phyloP scores from a whole-genome alignment of 2,888 invertebrate species.

The Malthinus seriepunctatus region DNA sequence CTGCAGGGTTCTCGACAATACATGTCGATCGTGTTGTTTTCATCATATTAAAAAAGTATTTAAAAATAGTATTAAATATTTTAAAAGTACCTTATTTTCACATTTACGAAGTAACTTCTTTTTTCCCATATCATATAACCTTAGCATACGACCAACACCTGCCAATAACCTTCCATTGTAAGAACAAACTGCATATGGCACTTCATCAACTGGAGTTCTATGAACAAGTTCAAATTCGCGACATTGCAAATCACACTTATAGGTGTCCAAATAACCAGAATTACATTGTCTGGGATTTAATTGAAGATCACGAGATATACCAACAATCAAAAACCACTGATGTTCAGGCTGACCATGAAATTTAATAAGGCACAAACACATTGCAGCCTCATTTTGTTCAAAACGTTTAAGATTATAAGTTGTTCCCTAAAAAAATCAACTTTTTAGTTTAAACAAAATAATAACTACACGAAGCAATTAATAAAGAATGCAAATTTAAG shows the following conservation, averaged over 20 bases:
- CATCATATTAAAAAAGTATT: slow-evolving; percentile 36
- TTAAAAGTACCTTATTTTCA: slow-evolving; percentile 79
- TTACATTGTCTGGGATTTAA: slow-evolving; percentile 84
- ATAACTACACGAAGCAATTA: not conserved
- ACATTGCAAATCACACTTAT: slow-evolving; percentile 76
- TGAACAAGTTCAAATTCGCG: slow-evolving; percentile 90
- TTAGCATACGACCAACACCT: slow-evolving; percentile 88
- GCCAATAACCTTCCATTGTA: slow-evolving; percentile 92
- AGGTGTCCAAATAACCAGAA: slow-evolving; percentile 86
- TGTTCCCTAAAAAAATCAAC: slow-evolving; percentile 57
- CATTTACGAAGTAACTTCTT: slow-evolving; percentile 96
- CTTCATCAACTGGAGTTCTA: slow-evolving; percentile 91
- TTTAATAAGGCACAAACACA: slow-evolving; percentile 74
- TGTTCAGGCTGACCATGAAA: slow-evolving; percentile 53
- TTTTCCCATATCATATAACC: slow-evolving; percentile 96
- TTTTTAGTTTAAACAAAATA: too few species aligned
- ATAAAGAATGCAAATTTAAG: not conserved
- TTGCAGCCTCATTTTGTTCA: slow-evolving; percentile 96
- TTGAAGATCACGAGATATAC: slow-evolving; percentile 88
- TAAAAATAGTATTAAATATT: not conserved
- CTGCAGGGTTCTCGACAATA: slow-evolving; percentile 39
- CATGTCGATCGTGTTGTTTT: slow-evolving; percentile 31
- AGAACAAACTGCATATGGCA: slow-evolving; percentile 81
- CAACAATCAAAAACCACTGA: slow-evolving; percentile 73
- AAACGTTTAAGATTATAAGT: slow-evolving; percentile 79